Evolutionary conservation across 2,113 vertebrate genomes (phyloP).

Genomic region (Aptenodytes patagonicus): DNA sequence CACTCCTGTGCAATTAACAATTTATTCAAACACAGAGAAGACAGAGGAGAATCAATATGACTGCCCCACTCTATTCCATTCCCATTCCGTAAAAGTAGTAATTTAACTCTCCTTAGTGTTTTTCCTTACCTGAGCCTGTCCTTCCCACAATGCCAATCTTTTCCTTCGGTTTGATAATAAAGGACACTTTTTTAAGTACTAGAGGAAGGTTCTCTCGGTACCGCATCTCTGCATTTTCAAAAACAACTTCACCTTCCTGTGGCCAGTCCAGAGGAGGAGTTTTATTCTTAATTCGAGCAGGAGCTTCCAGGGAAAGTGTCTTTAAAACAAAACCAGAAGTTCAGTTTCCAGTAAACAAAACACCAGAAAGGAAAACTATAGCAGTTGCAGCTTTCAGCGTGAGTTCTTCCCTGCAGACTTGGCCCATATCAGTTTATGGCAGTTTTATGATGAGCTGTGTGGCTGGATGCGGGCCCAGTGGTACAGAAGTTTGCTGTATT

Average conservation of each 20-base stretch:
- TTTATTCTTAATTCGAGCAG: constrained; percentile 87
- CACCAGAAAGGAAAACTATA: not conserved
- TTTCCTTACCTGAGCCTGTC: constrained; percentile 87
- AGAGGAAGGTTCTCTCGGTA: constrained; percentile 90
- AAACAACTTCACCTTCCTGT: constrained; percentile 86
- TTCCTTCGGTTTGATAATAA: constrained; percentile 88
- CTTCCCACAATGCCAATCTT: constrained; percentile 93
- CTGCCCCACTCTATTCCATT: not conserved
- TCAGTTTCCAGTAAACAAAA: not conserved
- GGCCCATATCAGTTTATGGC: not conserved
- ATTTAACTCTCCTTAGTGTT: not conserved
- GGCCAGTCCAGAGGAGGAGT: constrained; percentile 87
- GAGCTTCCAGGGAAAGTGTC: constrained; percentile 91
- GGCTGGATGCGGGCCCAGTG: not conserved
- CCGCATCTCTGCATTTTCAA: constrained; percentile 88
- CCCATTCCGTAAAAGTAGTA: not conserved
- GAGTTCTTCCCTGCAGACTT: not conserved
- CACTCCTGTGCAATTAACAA: not conserved
- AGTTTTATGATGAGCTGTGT: not conserved
- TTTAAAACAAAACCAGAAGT: constrained; percentile 44
- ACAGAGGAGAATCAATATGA: not conserved
- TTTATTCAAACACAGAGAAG: not conserved
- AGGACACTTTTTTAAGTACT: constrained; percentile 90
- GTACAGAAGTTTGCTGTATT: not conserved
- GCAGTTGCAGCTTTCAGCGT: not conserved